A percentile compares a stretch with the other conserved stretches of the same genome.
phyloP scores from a whole-genome alignment of 2,888 invertebrate species.

The Aspidiotus destructor region DNA sequence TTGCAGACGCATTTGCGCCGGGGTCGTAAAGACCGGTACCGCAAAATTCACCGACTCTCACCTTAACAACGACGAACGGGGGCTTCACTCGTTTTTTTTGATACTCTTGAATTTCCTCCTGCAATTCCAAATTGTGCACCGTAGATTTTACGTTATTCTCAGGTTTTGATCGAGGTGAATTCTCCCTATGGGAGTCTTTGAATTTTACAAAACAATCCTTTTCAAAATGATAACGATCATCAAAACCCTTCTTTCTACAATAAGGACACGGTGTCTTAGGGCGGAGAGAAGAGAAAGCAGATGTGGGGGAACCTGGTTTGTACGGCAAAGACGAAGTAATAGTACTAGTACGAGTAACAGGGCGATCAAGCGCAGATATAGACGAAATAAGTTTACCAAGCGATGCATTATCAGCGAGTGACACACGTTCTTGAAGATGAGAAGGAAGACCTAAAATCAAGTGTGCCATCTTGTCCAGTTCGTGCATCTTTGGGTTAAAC shows the following conservation, averaged over 20 bases:
- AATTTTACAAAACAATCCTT: neutral
- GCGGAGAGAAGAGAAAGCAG: neutral
- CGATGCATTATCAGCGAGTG: neutral
- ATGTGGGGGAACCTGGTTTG: too few relatives aligned
- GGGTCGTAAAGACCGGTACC: slow-evolving; percentile 4
- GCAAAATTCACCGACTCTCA: neutral
- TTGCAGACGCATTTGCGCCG: neutral
- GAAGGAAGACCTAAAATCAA: neutral
- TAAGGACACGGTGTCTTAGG: neutral
- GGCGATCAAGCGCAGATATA: neutral
- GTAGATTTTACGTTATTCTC: neutral
- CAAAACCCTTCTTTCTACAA: neutral
- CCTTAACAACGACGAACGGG: neutral
- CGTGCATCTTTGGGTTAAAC: neutral
- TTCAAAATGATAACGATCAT: neutral
- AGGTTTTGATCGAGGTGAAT: neutral
- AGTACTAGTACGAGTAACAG: neutral
- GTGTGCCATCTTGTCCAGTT: neutral
- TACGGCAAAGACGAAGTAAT: neutral
- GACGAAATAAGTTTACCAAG: neutral
- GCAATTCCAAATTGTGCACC: neutral
- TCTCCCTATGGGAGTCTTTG: neutral
- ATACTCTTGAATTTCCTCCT: neutral
- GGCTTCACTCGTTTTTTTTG: slow-evolving; percentile 1
- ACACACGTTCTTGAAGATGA: slow-evolving; percentile 3